Percentiles rank a stretch among this genome's conserved stretches.
Conservation (phyloP, 2,113 vertebrate species). For the Maccullochella peelii region DNA sequence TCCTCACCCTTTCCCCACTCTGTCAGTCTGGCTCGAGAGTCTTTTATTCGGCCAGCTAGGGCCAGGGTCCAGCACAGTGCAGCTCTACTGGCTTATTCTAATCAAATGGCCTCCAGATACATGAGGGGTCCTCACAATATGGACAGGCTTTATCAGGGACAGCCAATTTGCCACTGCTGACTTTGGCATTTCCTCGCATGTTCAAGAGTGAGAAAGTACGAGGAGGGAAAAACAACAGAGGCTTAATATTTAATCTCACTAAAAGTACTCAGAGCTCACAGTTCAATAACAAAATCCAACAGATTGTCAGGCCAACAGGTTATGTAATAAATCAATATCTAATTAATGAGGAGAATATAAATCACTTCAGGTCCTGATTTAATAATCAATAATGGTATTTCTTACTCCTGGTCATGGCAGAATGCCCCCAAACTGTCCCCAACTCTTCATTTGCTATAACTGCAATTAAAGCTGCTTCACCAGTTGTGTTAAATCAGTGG, state of each 20-base stretch:
- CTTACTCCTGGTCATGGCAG: slow-evolving; percentile 62
- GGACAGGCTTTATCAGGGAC: slow-evolving; percentile 57
- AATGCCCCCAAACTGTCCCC: slow-evolving; percentile 56
- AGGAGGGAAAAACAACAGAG: slow-evolving; percentile 44
- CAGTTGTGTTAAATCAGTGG: slow-evolving; percentile 49
- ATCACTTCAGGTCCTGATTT: slow-evolving; percentile 70
- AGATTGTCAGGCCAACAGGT: slow-evolving; percentile 70
- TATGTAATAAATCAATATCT: slow-evolving; percentile 77
- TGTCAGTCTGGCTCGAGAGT: slow-evolving; percentile 55
- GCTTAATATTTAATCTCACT: slow-evolving; percentile 74
- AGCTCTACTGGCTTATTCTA: slow-evolving; percentile 58
- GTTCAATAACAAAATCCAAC: slow-evolving; percentile 61
- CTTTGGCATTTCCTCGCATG: slow-evolving; percentile 50
- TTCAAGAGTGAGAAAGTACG: slow-evolving; percentile 49
- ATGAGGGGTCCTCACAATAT: slow-evolving; percentile 42
- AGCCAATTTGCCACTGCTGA: slow-evolving; percentile 57
- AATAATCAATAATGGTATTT: slow-evolving; percentile 75
- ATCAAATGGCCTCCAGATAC: slow-evolving; percentile 61
- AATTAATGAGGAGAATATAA: slow-evolving; percentile 79
- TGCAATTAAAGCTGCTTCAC: slow-evolving; percentile 49
- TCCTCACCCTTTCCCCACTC: slow-evolving; percentile 23
- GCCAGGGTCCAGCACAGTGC: slow-evolving; percentile 33
- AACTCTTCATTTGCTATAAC: slow-evolving; percentile 65
- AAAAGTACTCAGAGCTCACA: slow-evolving; percentile 68
- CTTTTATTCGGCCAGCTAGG: slow-evolving; percentile 34